Base-by-base conservation (phyloP, 1,140 invertebrate genomes). In the Drosophila mayri region DNA sequence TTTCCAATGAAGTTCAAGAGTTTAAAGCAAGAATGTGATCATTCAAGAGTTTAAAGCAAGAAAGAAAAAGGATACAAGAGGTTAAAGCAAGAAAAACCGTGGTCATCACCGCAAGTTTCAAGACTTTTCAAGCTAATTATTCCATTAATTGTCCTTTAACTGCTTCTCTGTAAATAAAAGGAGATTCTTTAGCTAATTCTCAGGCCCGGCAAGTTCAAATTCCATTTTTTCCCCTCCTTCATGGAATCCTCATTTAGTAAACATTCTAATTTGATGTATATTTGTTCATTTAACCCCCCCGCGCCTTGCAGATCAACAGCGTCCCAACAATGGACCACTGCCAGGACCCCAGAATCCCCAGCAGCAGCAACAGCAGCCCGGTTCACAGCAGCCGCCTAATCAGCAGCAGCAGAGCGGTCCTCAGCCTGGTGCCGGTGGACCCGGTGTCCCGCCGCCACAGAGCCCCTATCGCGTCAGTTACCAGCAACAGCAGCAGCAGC, bases 391-490 rank as follows among this genome's bases (percentile, higher is more conserved):
- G 55, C 63, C 74, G 30, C 77, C 75, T 38, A 93, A 93, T 61
- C 93, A 93, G 62, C 92, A 93, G 77, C 93, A 93, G 77, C 93
- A 93, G 44, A 93, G 73, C 75, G 65, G 77, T 12, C 76, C 74
- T 20, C 93, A 93, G 46, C 93, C 93, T 58, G 80, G 81, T 4
- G 66, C 62, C 16, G 81, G 78, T 12, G 81, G 81, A n/a, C 78
- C 74, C 0, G 88, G 83, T 8, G 85, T 90, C 9, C 86, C 80
- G 16, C 81, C 93, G 79, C 82, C 93, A 68, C 92, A 93, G 79
- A 38, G 92, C 55, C 75, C 93, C 60, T 91, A 94, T 70, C 92
- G 92, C 28, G 92, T 91, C n/a, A 92, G 90, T 46, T 94, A 94
- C 75, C 93, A 93, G 49, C 47, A 49, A n/a, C 47, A 50, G 25